These are phyloP conservation scores for Himalopsyche kuldschensis DNA, from an alignment of 2,888 invertebrate species.

Conservation along the genomic window DNA sequence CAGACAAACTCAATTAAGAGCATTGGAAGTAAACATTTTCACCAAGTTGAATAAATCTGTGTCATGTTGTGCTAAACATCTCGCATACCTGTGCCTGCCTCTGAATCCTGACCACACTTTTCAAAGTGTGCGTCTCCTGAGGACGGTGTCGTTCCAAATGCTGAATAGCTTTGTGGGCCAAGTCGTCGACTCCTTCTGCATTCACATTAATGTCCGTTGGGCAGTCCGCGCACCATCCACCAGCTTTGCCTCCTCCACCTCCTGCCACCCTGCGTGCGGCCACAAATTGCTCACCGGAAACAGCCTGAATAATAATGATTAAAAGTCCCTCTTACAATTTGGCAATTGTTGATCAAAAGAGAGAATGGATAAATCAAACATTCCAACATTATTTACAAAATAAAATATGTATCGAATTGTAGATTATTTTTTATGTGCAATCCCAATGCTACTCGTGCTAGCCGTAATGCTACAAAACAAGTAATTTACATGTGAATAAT, in stretches of 20 bases:
- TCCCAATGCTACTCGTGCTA: too few relatives aligned
- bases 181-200: slow-evolving; percentile 55
- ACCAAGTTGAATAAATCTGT: background rate
- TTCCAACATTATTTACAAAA: too few relatives aligned
- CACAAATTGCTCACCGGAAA: slow-evolving; percentile 59
- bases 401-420: too few relatives aligned
- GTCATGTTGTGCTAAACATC: background rate
- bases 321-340: too few relatives aligned
- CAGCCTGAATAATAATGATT: slow-evolving; percentile 45
- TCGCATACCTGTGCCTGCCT: slow-evolving; percentile 58
- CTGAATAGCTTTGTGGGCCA: slow-evolving; percentile 53
- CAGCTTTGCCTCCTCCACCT: slow-evolving; percentile 42
- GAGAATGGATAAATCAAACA: background rate
- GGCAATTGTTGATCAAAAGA: background rate
- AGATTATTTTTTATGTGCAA: too few relatives aligned
- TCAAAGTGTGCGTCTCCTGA: slow-evolving; percentile 25
- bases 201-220: slow-evolving; percentile 55
- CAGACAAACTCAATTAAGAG: too few relatives aligned
- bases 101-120: slow-evolving; percentile 56
- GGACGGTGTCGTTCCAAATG: slow-evolving; percentile 14
- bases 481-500: too few relatives aligned
- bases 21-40: background rate
- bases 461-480: too few relatives aligned
- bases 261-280: slow-evolving; percentile 48
- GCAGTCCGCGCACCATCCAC: slow-evolving; percentile 57